Evolutionary conservation across 1,140 invertebrate species (phyloP).

Genomic region (Drosophila insularis): DNA sequence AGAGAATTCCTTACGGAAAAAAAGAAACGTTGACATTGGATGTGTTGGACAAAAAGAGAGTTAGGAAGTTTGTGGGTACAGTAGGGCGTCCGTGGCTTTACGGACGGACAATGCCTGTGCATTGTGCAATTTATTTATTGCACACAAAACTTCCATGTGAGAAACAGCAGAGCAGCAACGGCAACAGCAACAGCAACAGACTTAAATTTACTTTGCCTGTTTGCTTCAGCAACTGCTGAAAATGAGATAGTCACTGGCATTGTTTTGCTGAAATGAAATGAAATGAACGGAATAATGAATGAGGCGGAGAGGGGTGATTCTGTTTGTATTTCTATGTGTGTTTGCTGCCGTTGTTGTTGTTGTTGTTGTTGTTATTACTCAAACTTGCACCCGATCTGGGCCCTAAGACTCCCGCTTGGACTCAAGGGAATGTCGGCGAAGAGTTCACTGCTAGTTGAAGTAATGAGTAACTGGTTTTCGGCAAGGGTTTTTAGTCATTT

Average conservation of each 20-base stretch:
- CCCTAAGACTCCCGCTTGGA: slow-evolving; percentile 6
- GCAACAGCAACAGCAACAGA: neutral
- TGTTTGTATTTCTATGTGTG: neutral
- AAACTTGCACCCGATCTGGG: neutral
- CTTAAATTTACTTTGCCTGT: slow-evolving; percentile 15
- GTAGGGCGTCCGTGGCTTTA: neutral
- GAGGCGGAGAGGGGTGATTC: slow-evolving; percentile 8
- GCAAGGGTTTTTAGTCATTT: slow-evolving; percentile 17
- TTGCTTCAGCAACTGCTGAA: slow-evolving; percentile 41
- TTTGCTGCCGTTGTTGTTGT: neutral
- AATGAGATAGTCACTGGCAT: slow-evolving; percentile 74
- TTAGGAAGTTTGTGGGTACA: slow-evolving; percentile 34
- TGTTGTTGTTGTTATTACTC: neutral
- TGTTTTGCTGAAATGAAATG: slow-evolving; percentile 54
- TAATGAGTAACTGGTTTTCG: slow-evolving; percentile 64
- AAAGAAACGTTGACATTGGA: slow-evolving; percentile 54
- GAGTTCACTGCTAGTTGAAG: slow-evolving; percentile 14
- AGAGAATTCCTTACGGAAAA: slow-evolving; percentile 28
- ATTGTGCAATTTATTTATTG: slow-evolving; percentile 78
- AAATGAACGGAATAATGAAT: slow-evolving; percentile 68
- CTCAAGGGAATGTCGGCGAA: slow-evolving; percentile 27
- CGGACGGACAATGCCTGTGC: slow-evolving; percentile 39
- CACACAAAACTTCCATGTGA: slow-evolving; percentile 54
- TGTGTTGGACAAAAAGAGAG: slow-evolving; percentile 22
- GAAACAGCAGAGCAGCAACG: neutral